Evolutionary conservation across 2,888 invertebrate genomes (phyloP).

Genomic region (Acanthosepion esculentum): DNA sequence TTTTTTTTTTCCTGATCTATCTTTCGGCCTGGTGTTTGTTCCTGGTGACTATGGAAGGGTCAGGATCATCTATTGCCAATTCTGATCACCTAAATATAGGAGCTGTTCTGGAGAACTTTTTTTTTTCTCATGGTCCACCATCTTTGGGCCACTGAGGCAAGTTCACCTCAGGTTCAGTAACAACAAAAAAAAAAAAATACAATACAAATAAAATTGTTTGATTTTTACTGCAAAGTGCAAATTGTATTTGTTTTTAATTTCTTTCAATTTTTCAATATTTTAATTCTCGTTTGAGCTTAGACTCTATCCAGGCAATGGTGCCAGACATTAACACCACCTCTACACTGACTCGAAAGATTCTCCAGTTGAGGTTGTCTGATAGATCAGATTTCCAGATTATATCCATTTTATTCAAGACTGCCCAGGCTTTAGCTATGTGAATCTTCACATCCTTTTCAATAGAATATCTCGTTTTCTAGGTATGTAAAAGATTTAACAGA

Average conservation of each 20-base stretch:
- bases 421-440: no score
- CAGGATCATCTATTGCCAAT: constrained; percentile 33
- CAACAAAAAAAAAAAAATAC: background rate
- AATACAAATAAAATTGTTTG: background rate
- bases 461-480: no score
- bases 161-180: constrained; percentile 1
- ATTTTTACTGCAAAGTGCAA: constrained; percentile 39
- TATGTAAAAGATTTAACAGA: no score
- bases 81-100: background rate
- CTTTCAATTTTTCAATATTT: background rate
- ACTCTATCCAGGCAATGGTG: no score
- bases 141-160: background rate
- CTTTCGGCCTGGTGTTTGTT: constrained; percentile 6
- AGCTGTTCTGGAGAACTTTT: background rate
- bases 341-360: no score
- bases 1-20: background rate
- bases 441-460: no score
- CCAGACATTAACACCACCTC: no score
- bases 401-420: no score
- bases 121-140: background rate
- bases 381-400: no score
- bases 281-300: no score
- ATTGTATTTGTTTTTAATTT: background rate
- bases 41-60: constrained; percentile 22
- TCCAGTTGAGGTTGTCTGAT: no score